Percentiles rank a stretch among this genome's conserved stretches.
These are phyloP conservation scores for Clinocottus analis DNA, from an alignment of 2,113 vertebrate species.

Conservation along the genomic window DNA sequence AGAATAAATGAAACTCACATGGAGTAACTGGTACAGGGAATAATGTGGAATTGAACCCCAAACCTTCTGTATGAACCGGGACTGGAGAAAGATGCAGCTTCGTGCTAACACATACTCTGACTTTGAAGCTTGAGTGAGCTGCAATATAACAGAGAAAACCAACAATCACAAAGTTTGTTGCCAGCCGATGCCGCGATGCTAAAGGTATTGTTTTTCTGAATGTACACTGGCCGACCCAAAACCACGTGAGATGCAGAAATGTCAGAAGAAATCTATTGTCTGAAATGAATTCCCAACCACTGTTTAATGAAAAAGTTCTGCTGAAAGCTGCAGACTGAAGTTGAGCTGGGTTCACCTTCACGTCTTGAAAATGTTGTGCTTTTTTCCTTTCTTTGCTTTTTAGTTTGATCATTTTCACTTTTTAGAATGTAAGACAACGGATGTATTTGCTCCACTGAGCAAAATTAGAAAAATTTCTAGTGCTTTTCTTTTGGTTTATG, in stretches of 20 bases:
- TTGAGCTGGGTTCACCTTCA: constrained; percentile 68
- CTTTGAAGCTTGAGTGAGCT: constrained; percentile 1
- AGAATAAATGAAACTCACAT: neutral
- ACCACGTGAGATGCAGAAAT: neutral
- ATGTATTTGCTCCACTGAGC: neutral
- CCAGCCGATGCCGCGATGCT: constrained; percentile 5
- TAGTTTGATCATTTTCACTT: constrained; percentile 5
- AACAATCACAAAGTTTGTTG: constrained; percentile 7
- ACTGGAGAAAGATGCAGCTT: neutral
- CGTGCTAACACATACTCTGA: neutral
- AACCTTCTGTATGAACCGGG: constrained; percentile 2
- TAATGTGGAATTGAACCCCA: neutral
- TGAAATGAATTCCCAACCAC: neutral
- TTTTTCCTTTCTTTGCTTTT: constrained; percentile 1
- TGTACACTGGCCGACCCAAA: constrained; percentile 26
- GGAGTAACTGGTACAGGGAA: neutral
- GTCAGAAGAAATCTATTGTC: neutral
- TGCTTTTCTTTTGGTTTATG: neutral
- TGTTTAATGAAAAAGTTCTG: neutral
- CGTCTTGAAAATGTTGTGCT: constrained; percentile 28
- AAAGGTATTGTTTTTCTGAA: constrained; percentile 22
- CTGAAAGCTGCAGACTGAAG: constrained; percentile 14
- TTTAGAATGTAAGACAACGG: neutral
- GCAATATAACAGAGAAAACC: neutral
- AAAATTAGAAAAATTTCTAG: neutral